Evolutionary conservation across 64 coral and sea anemone genomes (phyloP), one percentile per base, ranked within the genome.

Genomic region (Montipora foliosa): DNA sequence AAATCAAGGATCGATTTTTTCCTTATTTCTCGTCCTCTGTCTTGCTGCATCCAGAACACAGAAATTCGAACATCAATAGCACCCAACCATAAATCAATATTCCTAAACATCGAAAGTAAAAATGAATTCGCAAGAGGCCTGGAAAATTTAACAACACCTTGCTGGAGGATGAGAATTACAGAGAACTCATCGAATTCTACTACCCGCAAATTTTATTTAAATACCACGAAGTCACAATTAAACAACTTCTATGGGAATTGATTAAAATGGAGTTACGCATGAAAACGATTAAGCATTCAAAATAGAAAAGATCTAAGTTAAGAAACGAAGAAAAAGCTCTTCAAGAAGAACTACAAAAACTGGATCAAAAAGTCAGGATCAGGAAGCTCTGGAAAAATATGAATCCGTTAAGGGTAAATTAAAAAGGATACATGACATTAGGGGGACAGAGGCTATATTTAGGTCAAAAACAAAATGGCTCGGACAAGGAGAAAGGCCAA

Each of bases 401-500:
- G 76, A 78, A 5, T 5, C 12, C 15, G 44, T 78, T 29, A 78
- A 78, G 49, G 16, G 8, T 3, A 11, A 78, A 47, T 45, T 78
- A 49, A 78, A 78, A 78, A 49, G 29, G 15, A 78, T 78, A 16
- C 49, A 78, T 0, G 76, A 76, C 7, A 24, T 44, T 44, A 76
- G 7, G 37, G 74, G 74, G 8, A 76, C 47, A 76, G 21, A 76
- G 76, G 5, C 76, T 2, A 78, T 78, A 45, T 78, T 78, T 78
- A 17, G 76, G 49, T 44, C 76, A 48, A 78, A 78, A 49, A 49
- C 44, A 1, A 44, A 45, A 16, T 83, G 51, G 81, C 10, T 64
- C 22, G 81, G 66, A 83, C 60, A 64, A 11, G 81, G 52, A 59
- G 81, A 83, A 19, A 19, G 62, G 7, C 53, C 49, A 58, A 82